phyloP scores from a whole-genome alignment of 2,113 vertebrate species.

The Caloenas nicobarica region DNA sequence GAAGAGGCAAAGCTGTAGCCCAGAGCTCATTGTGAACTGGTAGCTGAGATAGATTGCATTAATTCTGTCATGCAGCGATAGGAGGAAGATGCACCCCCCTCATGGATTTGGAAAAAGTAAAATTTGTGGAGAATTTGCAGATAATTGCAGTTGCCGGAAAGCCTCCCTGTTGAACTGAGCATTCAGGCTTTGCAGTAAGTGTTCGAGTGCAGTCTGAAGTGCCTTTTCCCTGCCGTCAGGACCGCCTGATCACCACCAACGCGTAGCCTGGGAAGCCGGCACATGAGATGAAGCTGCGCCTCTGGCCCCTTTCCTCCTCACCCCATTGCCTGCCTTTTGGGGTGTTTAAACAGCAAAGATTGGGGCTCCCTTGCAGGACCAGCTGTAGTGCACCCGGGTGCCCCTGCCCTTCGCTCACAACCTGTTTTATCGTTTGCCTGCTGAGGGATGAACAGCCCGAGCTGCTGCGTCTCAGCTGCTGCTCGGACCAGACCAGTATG shows the following conservation, averaged over 20 bases:
- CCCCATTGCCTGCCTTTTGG: neutral
- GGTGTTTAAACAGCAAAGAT: neutral
- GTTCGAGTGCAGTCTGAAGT: neutral
- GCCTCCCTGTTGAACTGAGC: neutral
- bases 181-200: neutral
- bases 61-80: neutral
- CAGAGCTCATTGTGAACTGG: neutral
- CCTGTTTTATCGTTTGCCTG: neutral
- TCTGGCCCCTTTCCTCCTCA: neutral
- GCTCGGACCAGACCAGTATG: neutral
- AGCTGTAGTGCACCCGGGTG: neutral
- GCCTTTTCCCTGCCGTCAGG: neutral
- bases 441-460: neutral
- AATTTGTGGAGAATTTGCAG: neutral
- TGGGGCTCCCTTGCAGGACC: neutral
- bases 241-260: neutral
- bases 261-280: rapidly evolving
- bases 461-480: neutral
- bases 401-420: no score
- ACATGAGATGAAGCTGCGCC: neutral
- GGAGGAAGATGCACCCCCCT: neutral
- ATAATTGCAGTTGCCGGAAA: neutral
- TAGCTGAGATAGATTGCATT: neutral
- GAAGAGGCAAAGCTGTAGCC: neutral
- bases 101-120: neutral